Evolutionary conservation across 2,797 vertebrate genomes (phyloP).

Genomic region (Arnoldichthys spilopterus): DNA sequence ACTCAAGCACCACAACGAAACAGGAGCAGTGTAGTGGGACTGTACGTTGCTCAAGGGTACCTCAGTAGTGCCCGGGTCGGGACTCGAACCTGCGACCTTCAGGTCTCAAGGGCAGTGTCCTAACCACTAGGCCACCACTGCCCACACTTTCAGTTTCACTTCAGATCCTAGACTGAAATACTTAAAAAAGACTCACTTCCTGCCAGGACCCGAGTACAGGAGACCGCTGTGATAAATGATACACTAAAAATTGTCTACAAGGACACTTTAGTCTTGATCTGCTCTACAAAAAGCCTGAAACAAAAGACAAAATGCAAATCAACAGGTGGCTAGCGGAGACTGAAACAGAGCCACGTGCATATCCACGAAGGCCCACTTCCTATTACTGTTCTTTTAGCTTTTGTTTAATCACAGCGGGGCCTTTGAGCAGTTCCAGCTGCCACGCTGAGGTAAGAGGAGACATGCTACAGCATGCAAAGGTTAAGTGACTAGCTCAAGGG

Average conservation of each 20-base stretch:
- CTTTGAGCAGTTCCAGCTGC: background rate
- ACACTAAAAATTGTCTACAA: too few relatives aligned
- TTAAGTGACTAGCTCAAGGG: slow-evolving; percentile 17
- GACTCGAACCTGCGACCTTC: too few relatives aligned
- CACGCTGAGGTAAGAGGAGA: slow-evolving; percentile 2
- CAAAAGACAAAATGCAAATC: background rate
- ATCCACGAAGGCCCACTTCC: slow-evolving; percentile 6
- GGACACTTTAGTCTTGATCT: background rate
- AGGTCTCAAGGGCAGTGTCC: too few relatives aligned
- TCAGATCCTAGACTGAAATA: too few relatives aligned
- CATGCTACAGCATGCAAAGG: slow-evolving; percentile 1
- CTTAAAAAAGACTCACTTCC: background rate
- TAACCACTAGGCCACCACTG: too few relatives aligned
- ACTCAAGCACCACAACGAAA: too few relatives aligned
- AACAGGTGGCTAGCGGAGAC: background rate
- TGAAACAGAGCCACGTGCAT: background rate
- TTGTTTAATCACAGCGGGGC: slow-evolving; percentile 8
- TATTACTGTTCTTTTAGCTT: background rate
- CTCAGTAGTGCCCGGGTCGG: too few relatives aligned
- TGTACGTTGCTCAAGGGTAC: too few relatives aligned
- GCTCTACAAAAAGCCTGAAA: background rate
- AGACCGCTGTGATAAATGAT: slow-evolving; percentile 5
- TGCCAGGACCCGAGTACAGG: background rate
- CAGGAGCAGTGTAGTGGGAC: too few relatives aligned
- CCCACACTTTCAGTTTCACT: too few relatives aligned